Base-by-base conservation (phyloP, 2,888 invertebrate species). In the Eupsilia transversa region DNA sequence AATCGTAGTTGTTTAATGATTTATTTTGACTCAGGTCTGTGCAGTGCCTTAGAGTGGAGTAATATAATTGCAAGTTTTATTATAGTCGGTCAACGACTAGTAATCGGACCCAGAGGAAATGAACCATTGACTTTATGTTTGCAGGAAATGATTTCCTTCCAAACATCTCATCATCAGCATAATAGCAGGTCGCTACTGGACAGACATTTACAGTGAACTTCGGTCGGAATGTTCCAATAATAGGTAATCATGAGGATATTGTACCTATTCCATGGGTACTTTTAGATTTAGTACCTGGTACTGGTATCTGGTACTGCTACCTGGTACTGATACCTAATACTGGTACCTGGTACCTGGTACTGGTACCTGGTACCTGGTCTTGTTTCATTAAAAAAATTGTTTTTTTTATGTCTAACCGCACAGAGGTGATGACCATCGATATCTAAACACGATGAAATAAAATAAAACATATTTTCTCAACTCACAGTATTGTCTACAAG, bases 81-180 rank as follows among this genome's bases (percentile, higher is more conserved):
- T n/a, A 43, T n/a, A 41, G 9, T 20, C 17, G 23, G 38, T 38
- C 12, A 2, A 12, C 12, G 14, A 46, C 33, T 27, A 33, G n/a
- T 14, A 52, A 33, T 43, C 10, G 6, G 23, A 33, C 14, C 33
- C 35, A 70, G 10, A 56, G 33, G 70, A 72, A 72, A 70, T 35
- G 5, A 56, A 56, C 33, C 33, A 43, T 43, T 54, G 23, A n/a
- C 20, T 70, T 72, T 56, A 70, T 56, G 70, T 23, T 70, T 70
- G 27, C 3, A 41, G n/a, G 4, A 54, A 70, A 71, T 69, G 0
- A 33, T 54, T 54, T 41, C 69, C 52, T 54, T 54, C 4, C 41
- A 33, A 41, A 41, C n/a, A 69, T 41, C 23, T 23, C 5, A 71
- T 54, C 9, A 38, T 30, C 49, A 41, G 12, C n/a, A 0, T 52